Percentiles rank a stretch among this genome's conserved stretches.
phyloP scores from a whole-genome alignment of 2,888 invertebrate species.

The Oscheius sp. region DNA sequence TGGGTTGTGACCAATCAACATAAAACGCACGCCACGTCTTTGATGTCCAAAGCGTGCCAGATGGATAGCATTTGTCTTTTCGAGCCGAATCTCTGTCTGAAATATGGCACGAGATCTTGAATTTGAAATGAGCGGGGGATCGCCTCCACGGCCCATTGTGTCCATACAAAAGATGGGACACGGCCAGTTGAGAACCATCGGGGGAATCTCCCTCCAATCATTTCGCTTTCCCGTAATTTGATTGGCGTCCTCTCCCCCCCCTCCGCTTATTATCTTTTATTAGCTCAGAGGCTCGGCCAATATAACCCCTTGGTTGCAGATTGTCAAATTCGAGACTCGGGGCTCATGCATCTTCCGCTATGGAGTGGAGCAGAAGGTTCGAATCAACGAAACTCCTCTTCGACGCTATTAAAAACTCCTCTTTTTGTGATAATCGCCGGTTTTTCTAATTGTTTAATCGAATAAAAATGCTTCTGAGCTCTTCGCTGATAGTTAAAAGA shows the following conservation, averaged over 20 bases:
- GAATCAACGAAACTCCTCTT: conserved; percentile 63
- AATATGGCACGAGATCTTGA: conserved; percentile 3
- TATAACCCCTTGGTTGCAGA: conserved; percentile 35
- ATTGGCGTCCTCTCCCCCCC: conserved; percentile 8
- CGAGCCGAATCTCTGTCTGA: conserved; percentile 1
- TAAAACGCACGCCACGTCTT: conserved; percentile 25
- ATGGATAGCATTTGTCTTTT: conserved; percentile 21
- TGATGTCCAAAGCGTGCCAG: conserved; percentile 23
- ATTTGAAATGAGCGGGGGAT: conserved; percentile 13
- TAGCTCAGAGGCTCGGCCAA: background rate
- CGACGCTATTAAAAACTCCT: background rate
- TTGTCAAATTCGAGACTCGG: conserved; percentile 63
- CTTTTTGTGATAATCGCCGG: background rate
- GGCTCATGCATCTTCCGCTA: conserved; percentile 72
- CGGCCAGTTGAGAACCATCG: conserved; percentile 9
- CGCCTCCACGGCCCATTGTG: conserved; percentile 12
- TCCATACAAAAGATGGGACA: conserved; percentile 3
- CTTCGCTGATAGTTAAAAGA: background rate
- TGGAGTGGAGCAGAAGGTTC: conserved; percentile 72
- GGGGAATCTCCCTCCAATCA: background rate
- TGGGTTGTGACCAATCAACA: conserved; percentile 28
- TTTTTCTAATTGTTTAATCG: background rate
- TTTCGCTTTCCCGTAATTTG: background rate
- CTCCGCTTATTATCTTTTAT: conserved; percentile 4
- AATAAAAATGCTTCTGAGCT: background rate